phyloP scores from a whole-genome alignment of 2,888 invertebrate genomes.

The Cabera pusaria region DNA sequence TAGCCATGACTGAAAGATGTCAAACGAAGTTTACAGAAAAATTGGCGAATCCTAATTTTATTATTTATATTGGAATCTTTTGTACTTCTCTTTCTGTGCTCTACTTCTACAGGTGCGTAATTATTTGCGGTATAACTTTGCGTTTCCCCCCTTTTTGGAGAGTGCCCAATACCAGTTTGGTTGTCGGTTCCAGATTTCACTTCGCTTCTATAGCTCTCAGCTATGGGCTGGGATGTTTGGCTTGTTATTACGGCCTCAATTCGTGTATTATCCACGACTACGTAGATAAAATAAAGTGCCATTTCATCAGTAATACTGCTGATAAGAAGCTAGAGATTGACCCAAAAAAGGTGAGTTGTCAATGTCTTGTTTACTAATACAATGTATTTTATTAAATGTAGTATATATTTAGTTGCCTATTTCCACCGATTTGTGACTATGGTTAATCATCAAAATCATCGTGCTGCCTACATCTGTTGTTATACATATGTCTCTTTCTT shows the following conservation, averaged over 20 bases:
- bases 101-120: constrained; percentile 69
- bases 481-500: too few relatives aligned
- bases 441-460: too few relatives aligned
- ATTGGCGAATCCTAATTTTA: constrained; percentile 75
- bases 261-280: constrained; percentile 61
- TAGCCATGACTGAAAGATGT: constrained; percentile 82
- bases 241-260: constrained; percentile 72
- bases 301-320: constrained; percentile 51
- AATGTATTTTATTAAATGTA: too few relatives aligned
- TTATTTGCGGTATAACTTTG: constrained; percentile 23
- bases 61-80: constrained; percentile 68
- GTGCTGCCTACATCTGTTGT: too few relatives aligned
- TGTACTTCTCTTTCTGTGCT: constrained; percentile 62
- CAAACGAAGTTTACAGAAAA: constrained; percentile 73
- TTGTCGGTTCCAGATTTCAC: constrained; percentile 71
- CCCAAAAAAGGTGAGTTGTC: constrained; percentile 54
- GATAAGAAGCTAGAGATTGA: constrained; percentile 41
- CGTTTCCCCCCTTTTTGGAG: constrained; percentile 21
- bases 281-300: constrained; percentile 64
- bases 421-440: too few relatives aligned
- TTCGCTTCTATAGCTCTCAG: constrained; percentile 66
- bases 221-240: constrained; percentile 79
- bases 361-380: constrained; percentile 15
- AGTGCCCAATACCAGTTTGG: constrained; percentile 42
- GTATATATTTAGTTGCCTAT: too few relatives aligned